A percentile compares a stretch with the other conserved stretches of the same genome.
These are phyloP conservation scores for Geodia barretti DNA, from an alignment of 37 sponge, comb jelly and placozoan genomes.

Conservation along the genomic window DNA sequence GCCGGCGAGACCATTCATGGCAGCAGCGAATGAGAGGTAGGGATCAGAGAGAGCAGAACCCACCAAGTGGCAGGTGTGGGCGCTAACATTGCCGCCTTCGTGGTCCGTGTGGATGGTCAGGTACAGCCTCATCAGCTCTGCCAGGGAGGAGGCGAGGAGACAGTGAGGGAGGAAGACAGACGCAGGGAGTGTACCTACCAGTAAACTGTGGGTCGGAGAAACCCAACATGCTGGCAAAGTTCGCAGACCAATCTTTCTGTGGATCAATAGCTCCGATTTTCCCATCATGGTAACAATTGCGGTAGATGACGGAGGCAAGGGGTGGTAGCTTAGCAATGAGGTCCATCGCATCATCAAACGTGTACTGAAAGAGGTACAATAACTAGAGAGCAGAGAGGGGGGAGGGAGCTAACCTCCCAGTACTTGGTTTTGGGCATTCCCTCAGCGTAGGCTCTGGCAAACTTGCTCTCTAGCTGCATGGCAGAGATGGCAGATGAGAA, in stretches of 20 bases:
- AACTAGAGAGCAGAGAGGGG: neutral
- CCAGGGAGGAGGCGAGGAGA: neutral
- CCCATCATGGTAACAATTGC: constrained; percentile 84
- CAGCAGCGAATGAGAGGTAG: constrained; percentile 95
- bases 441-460: constrained; percentile 93
- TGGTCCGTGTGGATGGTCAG: constrained; percentile 98
- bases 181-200: neutral
- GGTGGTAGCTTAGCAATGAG: constrained; percentile 97
- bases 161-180: neutral
- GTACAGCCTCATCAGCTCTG: constrained; percentile 93
- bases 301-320: constrained; percentile 91
- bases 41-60: constrained; percentile 97
- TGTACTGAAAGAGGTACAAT: constrained; percentile 39
- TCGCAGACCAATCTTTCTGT: constrained; percentile 92
- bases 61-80: constrained; percentile 95
- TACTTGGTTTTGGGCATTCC: constrained; percentile 91
- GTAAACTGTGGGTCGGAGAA: constrained; percentile 65
- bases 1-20: constrained; percentile 97
- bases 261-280: constrained; percentile 80
- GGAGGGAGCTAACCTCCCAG: constrained; percentile 86
- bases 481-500: constrained; percentile 94
- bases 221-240: constrained; percentile 97
- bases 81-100: constrained; percentile 98
- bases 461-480: constrained; percentile 96
- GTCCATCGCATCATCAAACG: constrained; percentile 97